Conservation (phyloP, 1,140 invertebrate genomes). For the Drosophila miranda region DNA sequence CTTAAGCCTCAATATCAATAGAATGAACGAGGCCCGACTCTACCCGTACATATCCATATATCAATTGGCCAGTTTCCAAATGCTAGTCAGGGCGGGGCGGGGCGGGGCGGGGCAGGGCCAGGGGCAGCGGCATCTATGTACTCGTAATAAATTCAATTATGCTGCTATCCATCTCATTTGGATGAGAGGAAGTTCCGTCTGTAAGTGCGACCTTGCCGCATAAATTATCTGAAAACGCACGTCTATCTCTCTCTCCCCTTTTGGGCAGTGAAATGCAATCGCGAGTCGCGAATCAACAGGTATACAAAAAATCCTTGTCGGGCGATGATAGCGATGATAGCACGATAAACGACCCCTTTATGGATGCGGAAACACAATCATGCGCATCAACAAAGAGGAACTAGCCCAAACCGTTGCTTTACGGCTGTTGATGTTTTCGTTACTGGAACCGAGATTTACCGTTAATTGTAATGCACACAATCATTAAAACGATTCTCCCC, state of each 20-base stretch:
- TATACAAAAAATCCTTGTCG: conserved; percentile 37
- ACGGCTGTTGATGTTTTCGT: conserved; percentile 15
- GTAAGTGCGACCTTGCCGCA: conserved; percentile 32
- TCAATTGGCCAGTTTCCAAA: conserved; percentile 60
- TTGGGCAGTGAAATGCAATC: conserved; percentile 31
- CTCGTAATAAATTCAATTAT: conserved; percentile 48
- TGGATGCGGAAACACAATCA: conserved; percentile 46
- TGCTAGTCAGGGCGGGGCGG: conserved; percentile 38
- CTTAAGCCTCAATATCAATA: conserved; percentile 34
- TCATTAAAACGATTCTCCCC: conserved; percentile 22
- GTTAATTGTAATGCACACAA: conserved; percentile 44
- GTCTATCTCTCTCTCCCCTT: conserved; percentile 1
- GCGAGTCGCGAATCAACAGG: conserved; percentile 32
- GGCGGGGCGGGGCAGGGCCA: conserved; percentile 10
- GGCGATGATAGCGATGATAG: conserved; percentile 29
- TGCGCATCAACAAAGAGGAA: conserved; percentile 16
- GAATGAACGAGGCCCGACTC: conserved; percentile 16
- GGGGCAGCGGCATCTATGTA: conserved; percentile 21
- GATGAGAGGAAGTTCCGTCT: conserved; percentile 45
- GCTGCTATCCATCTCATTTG: conserved; percentile 46
- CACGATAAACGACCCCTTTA: conserved; percentile 19
- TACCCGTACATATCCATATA: background rate
- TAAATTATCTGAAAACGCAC: conserved; percentile 33
- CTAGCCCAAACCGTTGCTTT: conserved; percentile 29
- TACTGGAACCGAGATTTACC: conserved; percentile 11